These are phyloP conservation scores for Aspidiotus destructor DNA, from an alignment of 2,888 invertebrate species.

Conservation along the genomic window DNA sequence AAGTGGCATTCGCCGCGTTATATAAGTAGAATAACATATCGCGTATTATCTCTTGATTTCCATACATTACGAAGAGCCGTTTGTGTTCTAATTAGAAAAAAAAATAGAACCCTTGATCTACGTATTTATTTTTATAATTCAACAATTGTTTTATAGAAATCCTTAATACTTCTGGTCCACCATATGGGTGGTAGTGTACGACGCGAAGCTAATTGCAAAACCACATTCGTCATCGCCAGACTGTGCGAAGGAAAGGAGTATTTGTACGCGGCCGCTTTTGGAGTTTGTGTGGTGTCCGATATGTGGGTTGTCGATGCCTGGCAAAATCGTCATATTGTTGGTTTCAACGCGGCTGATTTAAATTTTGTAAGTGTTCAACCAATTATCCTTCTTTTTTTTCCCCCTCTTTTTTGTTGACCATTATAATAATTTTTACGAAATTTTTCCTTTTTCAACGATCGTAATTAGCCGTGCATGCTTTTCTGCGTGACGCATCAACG, in stretches of 20 bases:
- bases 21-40: no score
- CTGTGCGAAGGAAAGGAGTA: slow-evolving; percentile 86
- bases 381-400: not conserved
- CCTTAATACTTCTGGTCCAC: slow-evolving; percentile 79
- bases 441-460: not conserved
- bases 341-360: slow-evolving; percentile 61
- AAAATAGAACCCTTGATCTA: no score
- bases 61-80: no score
- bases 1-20: no score
- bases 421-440: not conserved
- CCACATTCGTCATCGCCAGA: slow-evolving; percentile 89
- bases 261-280: slow-evolving; percentile 81
- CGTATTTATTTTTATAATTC: no score
- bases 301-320: slow-evolving; percentile 84
- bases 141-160: slow-evolving; percentile 52
- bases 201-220: slow-evolving; percentile 71
- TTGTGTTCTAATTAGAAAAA: no score
- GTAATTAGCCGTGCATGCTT: no score
- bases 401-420: no score
- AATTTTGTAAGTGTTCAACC: slow-evolving; percentile 39
- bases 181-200: slow-evolving; percentile 94
- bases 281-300: slow-evolving; percentile 75
- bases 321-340: slow-evolving; percentile 62
- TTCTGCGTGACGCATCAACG: no score
- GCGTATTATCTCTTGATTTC: no score